Percentiles rank a stretch among this genome's conserved stretches.
Conservation (phyloP, 2,113 vertebrate genomes). For the Pangasianodon hypophthalmus region DNA sequence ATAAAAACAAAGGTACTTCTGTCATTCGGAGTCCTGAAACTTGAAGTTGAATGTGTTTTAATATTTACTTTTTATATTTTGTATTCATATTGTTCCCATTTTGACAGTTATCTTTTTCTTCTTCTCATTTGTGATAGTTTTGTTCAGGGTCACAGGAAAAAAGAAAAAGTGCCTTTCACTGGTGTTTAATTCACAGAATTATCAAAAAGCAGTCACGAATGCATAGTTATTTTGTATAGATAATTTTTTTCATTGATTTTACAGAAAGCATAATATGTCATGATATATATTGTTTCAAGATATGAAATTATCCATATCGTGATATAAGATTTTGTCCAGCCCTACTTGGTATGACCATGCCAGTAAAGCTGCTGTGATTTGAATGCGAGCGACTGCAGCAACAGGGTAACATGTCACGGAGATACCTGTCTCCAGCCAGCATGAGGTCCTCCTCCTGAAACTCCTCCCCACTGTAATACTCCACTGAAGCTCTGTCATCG, state of each 20-base stretch:
- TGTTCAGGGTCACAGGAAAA: neutral
- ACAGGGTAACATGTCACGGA: neutral
- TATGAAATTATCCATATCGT: neutral
- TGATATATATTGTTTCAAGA: neutral
- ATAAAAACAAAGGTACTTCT: neutral
- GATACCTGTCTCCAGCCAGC: constrained; percentile 81
- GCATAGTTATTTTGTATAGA: neutral
- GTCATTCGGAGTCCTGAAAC: neutral
- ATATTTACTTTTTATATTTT: neutral
- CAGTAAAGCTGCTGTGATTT: neutral
- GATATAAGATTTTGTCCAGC: neutral
- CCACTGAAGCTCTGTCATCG: constrained; percentile 78
- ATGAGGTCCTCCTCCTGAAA: constrained; percentile 85
- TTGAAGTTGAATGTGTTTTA: neutral
- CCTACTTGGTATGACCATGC: neutral
- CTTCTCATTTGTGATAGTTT: neutral
- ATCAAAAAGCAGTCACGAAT: neutral
- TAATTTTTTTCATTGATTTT: neutral
- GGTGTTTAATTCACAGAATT: neutral
- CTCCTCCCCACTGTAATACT: constrained; percentile 90
- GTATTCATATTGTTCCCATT: neutral
- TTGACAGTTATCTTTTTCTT: neutral
- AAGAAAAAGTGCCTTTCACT: neutral
- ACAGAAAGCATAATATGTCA: neutral
- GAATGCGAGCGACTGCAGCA: neutral